Conservation (phyloP, 2,888 invertebrate genomes). For the Trissonchulus sp. region DNA sequence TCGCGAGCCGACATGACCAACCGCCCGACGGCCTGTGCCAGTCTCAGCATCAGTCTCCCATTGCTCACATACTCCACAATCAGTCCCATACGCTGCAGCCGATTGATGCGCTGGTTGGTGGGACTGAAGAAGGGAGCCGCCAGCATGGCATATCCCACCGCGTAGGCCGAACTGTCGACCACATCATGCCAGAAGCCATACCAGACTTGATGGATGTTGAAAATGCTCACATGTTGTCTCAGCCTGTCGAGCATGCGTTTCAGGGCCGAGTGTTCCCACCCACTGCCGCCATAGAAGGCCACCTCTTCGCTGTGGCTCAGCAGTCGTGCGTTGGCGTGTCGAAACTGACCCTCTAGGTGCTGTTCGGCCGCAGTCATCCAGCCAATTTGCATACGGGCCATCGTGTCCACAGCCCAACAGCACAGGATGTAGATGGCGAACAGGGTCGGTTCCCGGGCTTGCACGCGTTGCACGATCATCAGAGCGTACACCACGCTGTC, state of each 20-base stretch:
- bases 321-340: slow-evolving; percentile 88
- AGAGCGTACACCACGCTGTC: slow-evolving; percentile 91
- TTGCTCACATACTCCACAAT: slow-evolving; percentile 82
- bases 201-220: too few relatives aligned
- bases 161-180: slow-evolving; percentile 92
- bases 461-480: too few relatives aligned
- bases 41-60: slow-evolving; percentile 87
- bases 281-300: slow-evolving; percentile 63
- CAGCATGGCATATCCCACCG: slow-evolving; percentile 89
- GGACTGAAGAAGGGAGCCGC: slow-evolving; percentile 72
- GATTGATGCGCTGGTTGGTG: neutral
- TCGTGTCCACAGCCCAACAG: slow-evolving; percentile 76
- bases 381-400: slow-evolving; percentile 71
- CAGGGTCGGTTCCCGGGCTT: too few relatives aligned
- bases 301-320: slow-evolving; percentile 96
- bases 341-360: slow-evolving; percentile 91
- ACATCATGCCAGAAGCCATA: too few relatives aligned
- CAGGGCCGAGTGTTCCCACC: slow-evolving; percentile 76
- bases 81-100: too few relatives aligned
- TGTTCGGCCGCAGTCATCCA: slow-evolving; percentile 86
- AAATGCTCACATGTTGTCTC: slow-evolving; percentile 60
- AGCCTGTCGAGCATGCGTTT: slow-evolving; percentile 81
- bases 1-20: slow-evolving; percentile 89
- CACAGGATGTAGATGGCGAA: slow-evolving; percentile 78
- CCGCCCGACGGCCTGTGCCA: slow-evolving; percentile 94